phyloP scores from a whole-genome alignment of 2,797 vertebrate species.

The Chromis chromis region DNA sequence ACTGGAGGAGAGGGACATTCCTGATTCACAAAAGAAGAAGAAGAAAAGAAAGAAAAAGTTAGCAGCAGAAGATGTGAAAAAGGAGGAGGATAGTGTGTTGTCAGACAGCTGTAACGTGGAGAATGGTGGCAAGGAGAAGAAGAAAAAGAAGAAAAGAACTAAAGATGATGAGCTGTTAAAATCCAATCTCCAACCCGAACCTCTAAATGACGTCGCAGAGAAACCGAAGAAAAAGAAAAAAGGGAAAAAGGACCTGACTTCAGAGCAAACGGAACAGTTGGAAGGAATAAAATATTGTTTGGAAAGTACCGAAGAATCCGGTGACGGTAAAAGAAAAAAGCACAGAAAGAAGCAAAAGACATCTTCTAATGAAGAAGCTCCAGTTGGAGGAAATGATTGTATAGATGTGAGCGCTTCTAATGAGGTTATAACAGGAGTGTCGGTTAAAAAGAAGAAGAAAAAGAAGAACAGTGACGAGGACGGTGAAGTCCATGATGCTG shows the following conservation, averaged over 20 bases:
- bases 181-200: background rate
- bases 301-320: conserved; percentile 1
- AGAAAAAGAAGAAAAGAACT: conserved; percentile 1
- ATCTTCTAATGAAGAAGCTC: background rate
- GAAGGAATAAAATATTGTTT: background rate
- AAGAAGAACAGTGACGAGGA: conserved; percentile 32
- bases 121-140: conserved; percentile 3
- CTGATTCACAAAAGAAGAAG: conserved; percentile 10
- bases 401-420: background rate
- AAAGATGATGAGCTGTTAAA: background rate
- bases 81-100: background rate
- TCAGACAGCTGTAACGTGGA: background rate
- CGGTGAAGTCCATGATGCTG: background rate
- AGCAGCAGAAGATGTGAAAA: background rate
- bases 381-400: background rate
- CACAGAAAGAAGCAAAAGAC: conserved; percentile 32
- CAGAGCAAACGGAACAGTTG: background rate
- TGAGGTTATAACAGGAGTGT: background rate
- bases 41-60: conserved; percentile 31
- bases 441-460: conserved; percentile 29
- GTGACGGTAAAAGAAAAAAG: conserved; percentile 32
- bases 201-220: background rate
- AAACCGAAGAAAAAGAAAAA: conserved; percentile 30
- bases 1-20: background rate
- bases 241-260: conserved; percentile 19